Conservation (phyloP, 2,888 invertebrate genomes). For the Ectemnius lituratus region DNA sequence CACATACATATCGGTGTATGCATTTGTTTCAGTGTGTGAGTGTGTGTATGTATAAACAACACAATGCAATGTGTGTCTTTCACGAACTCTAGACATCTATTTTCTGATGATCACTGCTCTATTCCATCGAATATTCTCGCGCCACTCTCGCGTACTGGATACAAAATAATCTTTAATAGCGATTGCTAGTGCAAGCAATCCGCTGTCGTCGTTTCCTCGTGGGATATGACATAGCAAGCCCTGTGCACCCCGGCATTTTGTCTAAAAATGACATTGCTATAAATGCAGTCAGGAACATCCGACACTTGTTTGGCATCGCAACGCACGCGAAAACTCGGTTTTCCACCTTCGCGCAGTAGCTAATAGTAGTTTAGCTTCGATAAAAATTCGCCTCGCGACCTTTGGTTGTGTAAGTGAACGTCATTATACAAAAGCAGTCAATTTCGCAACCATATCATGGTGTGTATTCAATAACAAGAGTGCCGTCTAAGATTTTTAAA, state of each 20-base stretch:
- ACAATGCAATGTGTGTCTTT: slow-evolving; percentile 39
- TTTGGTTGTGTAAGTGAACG: no score
- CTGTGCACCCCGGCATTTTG: slow-evolving; percentile 12
- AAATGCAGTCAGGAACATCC: slow-evolving; percentile 43
- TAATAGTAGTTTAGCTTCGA: no score
- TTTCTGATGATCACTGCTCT: slow-evolving; percentile 23
- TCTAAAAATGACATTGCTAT: slow-evolving; percentile 30
- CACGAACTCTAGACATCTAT: slow-evolving; percentile 26
- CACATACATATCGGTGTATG: slow-evolving; percentile 17
- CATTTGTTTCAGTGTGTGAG: slow-evolving; percentile 18
- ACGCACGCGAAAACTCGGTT: background rate
- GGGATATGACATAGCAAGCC: slow-evolving; percentile 17
- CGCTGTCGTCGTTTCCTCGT: slow-evolving; percentile 19
- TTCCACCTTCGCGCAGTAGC: no score
- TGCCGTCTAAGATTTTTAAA: background rate
- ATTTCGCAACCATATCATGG: no score
- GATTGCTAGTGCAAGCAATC: slow-evolving; percentile 4
- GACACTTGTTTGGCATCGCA: slow-evolving; percentile 7
- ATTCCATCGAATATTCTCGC: slow-evolving; percentile 12
- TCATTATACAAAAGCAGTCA: no score
- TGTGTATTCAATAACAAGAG: no score
- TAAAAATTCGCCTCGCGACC: no score
- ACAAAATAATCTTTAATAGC: slow-evolving; percentile 26
- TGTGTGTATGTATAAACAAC: slow-evolving; percentile 39
- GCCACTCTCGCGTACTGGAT: slow-evolving; percentile 9